These are phyloP conservation scores for Hassar affinis DNA, from an alignment of 2,113 vertebrate species.

Conservation along the genomic window DNA sequence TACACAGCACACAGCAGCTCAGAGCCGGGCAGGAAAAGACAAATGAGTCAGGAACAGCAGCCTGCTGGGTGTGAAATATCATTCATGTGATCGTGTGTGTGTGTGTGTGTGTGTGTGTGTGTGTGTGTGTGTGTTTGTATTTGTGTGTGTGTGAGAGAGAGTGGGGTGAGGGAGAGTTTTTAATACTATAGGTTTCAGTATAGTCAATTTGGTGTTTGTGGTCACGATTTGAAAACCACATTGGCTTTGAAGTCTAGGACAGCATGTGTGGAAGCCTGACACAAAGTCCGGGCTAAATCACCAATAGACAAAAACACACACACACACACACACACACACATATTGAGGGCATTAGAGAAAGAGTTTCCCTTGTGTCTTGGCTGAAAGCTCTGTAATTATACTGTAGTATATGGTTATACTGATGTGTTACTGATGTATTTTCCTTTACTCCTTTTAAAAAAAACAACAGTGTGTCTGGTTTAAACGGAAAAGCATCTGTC, in stretches of 20 bases:
- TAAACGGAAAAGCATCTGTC: background rate
- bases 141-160: background rate
- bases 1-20: background rate
- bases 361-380: slow-evolving; percentile 16
- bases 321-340: background rate
- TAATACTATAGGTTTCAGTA: slow-evolving; percentile 49
- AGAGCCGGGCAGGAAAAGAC: slow-evolving; percentile 13
- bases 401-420: slow-evolving; percentile 29
- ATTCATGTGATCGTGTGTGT: slow-evolving; percentile 7
- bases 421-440: slow-evolving; percentile 30
- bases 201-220: slow-evolving; percentile 62
- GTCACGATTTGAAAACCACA: slow-evolving; percentile 40
- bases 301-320: background rate
- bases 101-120: background rate
- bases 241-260: slow-evolving; percentile 36
- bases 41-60: slow-evolving; percentile 43
- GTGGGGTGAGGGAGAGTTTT: background rate
- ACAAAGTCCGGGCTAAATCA: background rate
- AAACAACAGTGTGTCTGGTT: slow-evolving; percentile 1
- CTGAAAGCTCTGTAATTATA: slow-evolving; percentile 37
- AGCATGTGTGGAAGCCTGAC: slow-evolving; percentile 34
- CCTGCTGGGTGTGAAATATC: slow-evolving; percentile 30
- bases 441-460: slow-evolving; percentile 4
- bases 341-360: background rate
- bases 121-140: background rate